phyloP scores from a whole-genome alignment of 30 jellyfish, hydroid and myxozoan genomes.

The Pseudorhiza aurosa region DNA sequence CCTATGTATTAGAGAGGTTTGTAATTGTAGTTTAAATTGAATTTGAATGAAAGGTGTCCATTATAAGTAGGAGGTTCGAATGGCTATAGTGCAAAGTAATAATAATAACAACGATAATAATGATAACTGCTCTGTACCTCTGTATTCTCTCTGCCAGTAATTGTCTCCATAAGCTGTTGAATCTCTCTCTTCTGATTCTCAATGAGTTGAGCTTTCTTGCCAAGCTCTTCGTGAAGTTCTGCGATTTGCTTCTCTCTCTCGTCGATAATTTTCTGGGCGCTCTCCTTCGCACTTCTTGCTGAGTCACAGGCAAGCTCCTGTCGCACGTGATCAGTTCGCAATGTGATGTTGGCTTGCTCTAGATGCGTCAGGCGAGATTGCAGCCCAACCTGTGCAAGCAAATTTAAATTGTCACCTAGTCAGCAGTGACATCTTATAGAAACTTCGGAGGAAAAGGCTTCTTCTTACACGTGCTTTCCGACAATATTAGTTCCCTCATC shows the following conservation, averaged over 20 bases:
- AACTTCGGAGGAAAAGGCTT: too few species aligned
- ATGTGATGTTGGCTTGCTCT: slow-evolving; percentile 56
- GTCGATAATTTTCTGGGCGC: slow-evolving; percentile 51
- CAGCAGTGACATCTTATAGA: too few species aligned
- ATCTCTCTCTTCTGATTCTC: slow-evolving; percentile 63
- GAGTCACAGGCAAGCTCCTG: slow-evolving; percentile 72
- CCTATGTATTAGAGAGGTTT: too few species aligned
- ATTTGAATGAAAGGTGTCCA: too few species aligned
- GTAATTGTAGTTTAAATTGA: too few species aligned
- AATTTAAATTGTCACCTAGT: background rate
- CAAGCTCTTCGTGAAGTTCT: slow-evolving; percentile 77
- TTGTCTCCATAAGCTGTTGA: slow-evolving; percentile 48
- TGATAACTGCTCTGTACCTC: slow-evolving; percentile 61
- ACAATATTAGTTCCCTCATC: too few species aligned
- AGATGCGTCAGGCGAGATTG: slow-evolving; percentile 61
- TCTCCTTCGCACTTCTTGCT: slow-evolving; percentile 57
- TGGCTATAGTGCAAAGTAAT: too few species aligned
- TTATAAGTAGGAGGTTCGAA: too few species aligned
- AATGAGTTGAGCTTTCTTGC: slow-evolving; percentile 70
- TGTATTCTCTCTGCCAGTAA: slow-evolving; percentile 60
- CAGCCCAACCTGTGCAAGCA: slow-evolving; percentile 54
- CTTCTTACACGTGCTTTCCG: too few species aligned
- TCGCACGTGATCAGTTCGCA: slow-evolving; percentile 65
- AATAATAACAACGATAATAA: too few species aligned
- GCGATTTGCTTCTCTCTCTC: slow-evolving; percentile 68